Evolutionary conservation across 1,140 invertebrate species (phyloP), one percentile per base, ranked within the genome.

Genomic region (Uloborus diversus): DNA sequence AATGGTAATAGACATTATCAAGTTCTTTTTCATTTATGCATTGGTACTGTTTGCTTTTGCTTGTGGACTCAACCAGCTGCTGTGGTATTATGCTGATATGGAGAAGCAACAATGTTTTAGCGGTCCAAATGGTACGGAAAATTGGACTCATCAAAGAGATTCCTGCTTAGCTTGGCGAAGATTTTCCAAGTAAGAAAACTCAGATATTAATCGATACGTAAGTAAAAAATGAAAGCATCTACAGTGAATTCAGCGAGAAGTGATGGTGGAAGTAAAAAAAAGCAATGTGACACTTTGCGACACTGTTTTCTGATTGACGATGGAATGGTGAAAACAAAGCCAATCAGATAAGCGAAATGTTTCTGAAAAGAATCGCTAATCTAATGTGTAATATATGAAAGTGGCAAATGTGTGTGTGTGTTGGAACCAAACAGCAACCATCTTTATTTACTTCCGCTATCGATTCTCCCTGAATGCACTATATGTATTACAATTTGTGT

Each of bases 1-100:
- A 82, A 99, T 99, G 97, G 95, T 99, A 69, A 93, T 97, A 89
- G 97, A 99, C 86, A 98, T 99, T 62, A 93, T 98, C 89, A 98
- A 98, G 87, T 99, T 99, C 88, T 95, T 96, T 86, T 95, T 97
- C 83, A 90, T 99, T 68, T 98, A 96, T 86, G 92, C 97, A 37
- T 89, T 99, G 20, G 96, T 98, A 0, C 90, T 98, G 17, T 98
- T 99, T 86, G 96, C 97, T 14, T 99, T 99, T 87, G 97, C 94
- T 7, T 99, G 94, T 88, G 97, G 97, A 83, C 87, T 94, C 82
- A 94, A 94, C 87, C 93, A 94, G 85, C 87, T 97, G 66, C 88
- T 95, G 57, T 99, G 97, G 84, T 99, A 99, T 86, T 99, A 99
- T 86, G 96, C 97, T 11, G 94, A 96, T 84, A 91, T 97, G 89